Base-by-base conservation (phyloP, 2,797 vertebrate genomes). In the Pteropus rufus region DNA sequence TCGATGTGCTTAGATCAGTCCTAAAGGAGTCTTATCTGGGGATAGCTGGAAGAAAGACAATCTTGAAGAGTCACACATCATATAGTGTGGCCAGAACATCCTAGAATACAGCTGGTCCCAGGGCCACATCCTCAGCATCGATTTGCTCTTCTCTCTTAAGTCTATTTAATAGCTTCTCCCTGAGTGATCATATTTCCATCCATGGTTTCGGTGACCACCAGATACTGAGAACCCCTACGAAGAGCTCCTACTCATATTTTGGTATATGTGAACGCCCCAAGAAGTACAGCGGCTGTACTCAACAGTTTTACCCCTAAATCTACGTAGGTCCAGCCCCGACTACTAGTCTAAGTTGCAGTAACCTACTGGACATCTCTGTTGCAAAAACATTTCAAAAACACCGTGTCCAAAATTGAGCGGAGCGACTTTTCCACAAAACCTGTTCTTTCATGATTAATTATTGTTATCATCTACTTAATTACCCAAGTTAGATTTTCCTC, bases 281-380 rank as follows among this genome's bases (percentile, higher is more conserved):
- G 60, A 36, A 58, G 54, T 72, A 60, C 6, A 29, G 24, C 69
- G 46, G 72, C 62, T 60, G 11, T 65, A 76, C 8, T 90, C 79
- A 95, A 91, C 16, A 77, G 7, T 85, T 94, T 36, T 90, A 84
- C 36, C 16, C 15, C 21, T 52, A 92, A 60, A 75, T 76, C 39
- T 84, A 49, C 36, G 15, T 44, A 89, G 34, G 34, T 21, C 31
- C 2, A 91, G 41, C 10, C 12, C 24, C 62, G 79, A 81, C 24
- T 72, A 88, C n/a, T 84, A 84, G 26, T 62, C 39, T 73, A 94
- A 85, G n/a, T 62, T 84, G 8, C 21, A 92, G 88, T 76, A 87
- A 75, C 65, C 88, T 85, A 92, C 8, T 56, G 26, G 36, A 29
- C 5, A 94, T 73, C 18, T 95, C 23, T 72, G 80, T 16, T 64